Percentiles rank a stretch among this genome's conserved stretches.
Evolutionary conservation across 2,797 vertebrate species (phyloP).

Genomic region (Cuniculus paca): DNA sequence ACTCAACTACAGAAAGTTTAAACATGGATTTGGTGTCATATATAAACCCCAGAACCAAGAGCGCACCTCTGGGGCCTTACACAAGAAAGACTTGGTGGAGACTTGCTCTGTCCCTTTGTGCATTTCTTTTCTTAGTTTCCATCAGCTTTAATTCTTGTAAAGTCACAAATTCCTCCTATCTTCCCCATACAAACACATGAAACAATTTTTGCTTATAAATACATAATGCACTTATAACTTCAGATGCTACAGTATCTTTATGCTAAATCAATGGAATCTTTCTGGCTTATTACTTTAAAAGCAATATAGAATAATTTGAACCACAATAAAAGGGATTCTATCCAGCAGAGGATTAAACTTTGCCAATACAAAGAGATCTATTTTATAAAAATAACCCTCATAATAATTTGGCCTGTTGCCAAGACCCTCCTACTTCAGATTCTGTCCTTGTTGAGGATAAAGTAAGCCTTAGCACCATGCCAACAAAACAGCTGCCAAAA

Average conservation of each 20-base stretch:
- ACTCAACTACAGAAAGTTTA: background rate
- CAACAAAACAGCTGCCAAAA: slow-evolving; percentile 75
- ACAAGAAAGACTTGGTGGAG: background rate
- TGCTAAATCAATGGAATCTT: slow-evolving; percentile 27
- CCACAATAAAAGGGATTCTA: slow-evolving; percentile 60
- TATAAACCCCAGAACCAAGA: background rate
- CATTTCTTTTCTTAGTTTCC: background rate
- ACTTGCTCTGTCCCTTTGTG: background rate
- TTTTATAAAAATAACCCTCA: slow-evolving; percentile 77
- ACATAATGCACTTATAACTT: slow-evolving; percentile 46
- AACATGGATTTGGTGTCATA: background rate
- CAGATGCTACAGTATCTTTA: slow-evolving; percentile 29
- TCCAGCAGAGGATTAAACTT: slow-evolving; percentile 50
- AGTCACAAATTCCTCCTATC: background rate
- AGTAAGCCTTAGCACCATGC: slow-evolving; percentile 72
- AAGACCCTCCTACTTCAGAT: slow-evolving; percentile 70
- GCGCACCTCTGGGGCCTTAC: background rate
- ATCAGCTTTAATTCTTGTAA: slow-evolving; percentile 15
- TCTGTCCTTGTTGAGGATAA: slow-evolving; percentile 66
- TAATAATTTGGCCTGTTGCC: slow-evolving; percentile 36
- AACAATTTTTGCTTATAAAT: slow-evolving; percentile 31
- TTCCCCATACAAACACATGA: slow-evolving; percentile 21
- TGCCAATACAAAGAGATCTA: slow-evolving; percentile 63
- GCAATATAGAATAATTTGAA: slow-evolving; percentile 30
- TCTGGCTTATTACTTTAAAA: slow-evolving; percentile 51